phyloP scores from a whole-genome alignment of 2,797 vertebrate genomes.

The Channa striata region DNA sequence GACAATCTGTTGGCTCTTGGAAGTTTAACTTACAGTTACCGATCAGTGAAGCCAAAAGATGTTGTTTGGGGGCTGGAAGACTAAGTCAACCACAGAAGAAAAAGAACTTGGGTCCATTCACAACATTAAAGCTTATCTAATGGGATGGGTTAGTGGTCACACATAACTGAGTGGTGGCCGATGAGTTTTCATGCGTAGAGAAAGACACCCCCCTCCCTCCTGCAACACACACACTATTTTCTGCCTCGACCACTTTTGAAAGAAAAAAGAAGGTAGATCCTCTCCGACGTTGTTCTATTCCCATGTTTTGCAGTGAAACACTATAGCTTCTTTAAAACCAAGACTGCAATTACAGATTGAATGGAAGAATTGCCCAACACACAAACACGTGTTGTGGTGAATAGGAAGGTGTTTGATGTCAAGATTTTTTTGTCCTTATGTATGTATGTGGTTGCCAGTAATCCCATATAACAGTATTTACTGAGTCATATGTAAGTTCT shows the following conservation, averaged over 20 bases:
- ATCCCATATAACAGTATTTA: too few relatives aligned
- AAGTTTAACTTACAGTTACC: slow-evolving; percentile 43
- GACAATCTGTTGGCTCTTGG: slow-evolving; percentile 26
- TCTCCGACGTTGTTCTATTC: slow-evolving; percentile 42
- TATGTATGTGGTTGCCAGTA: too few relatives aligned
- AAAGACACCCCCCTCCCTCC: slow-evolving; percentile 41
- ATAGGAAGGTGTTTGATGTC: background rate
- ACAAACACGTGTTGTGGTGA: background rate
- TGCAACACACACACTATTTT: background rate
- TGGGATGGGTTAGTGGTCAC: slow-evolving; percentile 46
- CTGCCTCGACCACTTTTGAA: slow-evolving; percentile 33
- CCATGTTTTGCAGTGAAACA: slow-evolving; percentile 17
- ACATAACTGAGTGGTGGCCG: slow-evolving; percentile 61
- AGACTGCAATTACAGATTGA: slow-evolving; percentile 24
- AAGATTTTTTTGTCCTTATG: background rate
- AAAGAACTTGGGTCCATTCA: slow-evolving; percentile 43
- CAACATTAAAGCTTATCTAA: slow-evolving; percentile 53
- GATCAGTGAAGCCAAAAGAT: slow-evolving; percentile 38
- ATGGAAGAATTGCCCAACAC: slow-evolving; percentile 33
- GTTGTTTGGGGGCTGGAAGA: slow-evolving; percentile 26
- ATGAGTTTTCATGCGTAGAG: slow-evolving; percentile 66
- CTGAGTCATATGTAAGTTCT: background rate
- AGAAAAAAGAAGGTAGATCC: slow-evolving; percentile 46
- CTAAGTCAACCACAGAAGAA: slow-evolving; percentile 47
- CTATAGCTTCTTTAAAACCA: slow-evolving; percentile 13